These are phyloP conservation scores for Pachypsylla venusta DNA, from an alignment of 1,140 invertebrate genomes.

Conservation along the genomic window DNA sequence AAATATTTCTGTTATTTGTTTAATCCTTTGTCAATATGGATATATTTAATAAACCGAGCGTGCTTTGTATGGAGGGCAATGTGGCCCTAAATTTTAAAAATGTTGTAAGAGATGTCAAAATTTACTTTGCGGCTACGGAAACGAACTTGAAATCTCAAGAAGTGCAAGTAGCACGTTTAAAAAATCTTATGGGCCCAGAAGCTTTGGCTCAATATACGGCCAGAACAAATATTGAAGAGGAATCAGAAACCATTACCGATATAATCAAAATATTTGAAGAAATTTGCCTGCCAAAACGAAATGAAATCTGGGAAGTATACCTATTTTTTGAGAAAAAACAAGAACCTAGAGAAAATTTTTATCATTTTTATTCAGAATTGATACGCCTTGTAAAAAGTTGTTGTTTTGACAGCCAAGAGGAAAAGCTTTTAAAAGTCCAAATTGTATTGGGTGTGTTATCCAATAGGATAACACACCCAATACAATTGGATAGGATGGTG, in stretches of 20 bases:
- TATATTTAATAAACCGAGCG: background rate
- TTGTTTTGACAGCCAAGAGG: background rate
- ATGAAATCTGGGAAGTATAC: background rate
- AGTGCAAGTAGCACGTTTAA: conserved; percentile 8
- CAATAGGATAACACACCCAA: no score
- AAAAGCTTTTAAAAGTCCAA: background rate
- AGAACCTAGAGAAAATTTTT: background rate
- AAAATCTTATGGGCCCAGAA: background rate
- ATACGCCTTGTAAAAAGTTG: background rate
- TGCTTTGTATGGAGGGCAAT: background rate
- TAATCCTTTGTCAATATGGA: background rate
- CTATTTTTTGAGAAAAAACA: background rate
- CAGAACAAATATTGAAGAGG: background rate
- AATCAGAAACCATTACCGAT: background rate
- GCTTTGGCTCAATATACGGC: background rate
- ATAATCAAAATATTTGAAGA: background rate
- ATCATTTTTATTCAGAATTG: background rate
- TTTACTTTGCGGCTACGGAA: background rate
- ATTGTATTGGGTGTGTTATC: no score
- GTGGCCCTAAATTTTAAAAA: background rate
- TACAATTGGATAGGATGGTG: no score
- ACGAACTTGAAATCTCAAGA: background rate
- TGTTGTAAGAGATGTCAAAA: background rate
- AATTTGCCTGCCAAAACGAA: background rate
- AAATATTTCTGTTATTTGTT: no score